Percentiles rank a stretch among this genome's conserved stretches.
phyloP scores from a whole-genome alignment of 2,888 invertebrate genomes.

The Odontomyia ornata region DNA sequence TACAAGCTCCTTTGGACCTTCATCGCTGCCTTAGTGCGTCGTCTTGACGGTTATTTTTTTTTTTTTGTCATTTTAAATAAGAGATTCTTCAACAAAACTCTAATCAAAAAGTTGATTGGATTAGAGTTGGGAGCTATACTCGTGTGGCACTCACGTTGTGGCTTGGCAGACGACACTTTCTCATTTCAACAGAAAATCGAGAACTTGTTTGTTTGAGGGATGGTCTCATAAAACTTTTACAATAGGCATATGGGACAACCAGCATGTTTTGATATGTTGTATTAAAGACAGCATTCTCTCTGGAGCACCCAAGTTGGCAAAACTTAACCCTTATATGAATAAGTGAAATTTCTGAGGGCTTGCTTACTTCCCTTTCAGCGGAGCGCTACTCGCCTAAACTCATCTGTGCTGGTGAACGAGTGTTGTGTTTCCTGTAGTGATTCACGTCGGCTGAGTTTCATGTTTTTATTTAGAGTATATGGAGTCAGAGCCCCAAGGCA shows the following conservation, averaged over 20 bases:
- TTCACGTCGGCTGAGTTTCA: slow-evolving; percentile 33
- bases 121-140: slow-evolving; percentile 16
- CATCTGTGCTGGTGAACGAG: no score
- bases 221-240: slow-evolving; percentile 44
- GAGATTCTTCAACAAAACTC: slow-evolving; percentile 39
- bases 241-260: slow-evolving; percentile 41
- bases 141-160: not conserved
- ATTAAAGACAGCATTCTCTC: slow-evolving; percentile 18
- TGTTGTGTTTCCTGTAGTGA: not conserved
- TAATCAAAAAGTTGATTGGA: slow-evolving; percentile 47
- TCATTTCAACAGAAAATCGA: not conserved
- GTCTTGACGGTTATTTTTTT: slow-evolving; percentile 34
- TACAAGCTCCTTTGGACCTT: slow-evolving; percentile 7
- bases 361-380: not conserved
- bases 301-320: slow-evolving; percentile 22
- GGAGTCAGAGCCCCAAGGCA: slow-evolving; percentile 38
- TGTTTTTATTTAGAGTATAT: slow-evolving; percentile 42
- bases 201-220: slow-evolving; percentile 28
- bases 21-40: not conserved
- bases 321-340: slow-evolving; percentile 42
- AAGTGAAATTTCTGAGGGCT: slow-evolving; percentile 37
- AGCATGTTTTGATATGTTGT: slow-evolving; percentile 40
- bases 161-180: slow-evolving; percentile 12
- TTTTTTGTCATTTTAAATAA: slow-evolving; percentile 42
- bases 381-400: not conserved